These are phyloP conservation scores for Heterotilapia buettikoferi DNA, from an alignment of 2,113 vertebrate genomes.

Conservation along the genomic window DNA sequence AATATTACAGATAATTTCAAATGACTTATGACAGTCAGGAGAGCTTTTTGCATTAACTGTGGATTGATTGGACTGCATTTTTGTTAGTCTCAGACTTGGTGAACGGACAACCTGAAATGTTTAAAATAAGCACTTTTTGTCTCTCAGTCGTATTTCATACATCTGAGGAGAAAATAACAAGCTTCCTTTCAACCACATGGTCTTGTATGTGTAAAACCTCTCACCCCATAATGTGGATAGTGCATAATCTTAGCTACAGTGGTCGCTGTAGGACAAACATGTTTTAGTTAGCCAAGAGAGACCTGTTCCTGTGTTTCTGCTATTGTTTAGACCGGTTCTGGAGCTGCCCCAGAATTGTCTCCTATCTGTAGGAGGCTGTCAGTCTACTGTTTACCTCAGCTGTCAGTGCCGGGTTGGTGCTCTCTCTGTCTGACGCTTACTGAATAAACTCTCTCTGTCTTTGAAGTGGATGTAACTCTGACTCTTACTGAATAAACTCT, in stretches of 20 bases:
- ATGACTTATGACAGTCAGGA: not conserved
- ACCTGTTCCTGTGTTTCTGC: not conserved
- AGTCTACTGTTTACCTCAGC: not conserved
- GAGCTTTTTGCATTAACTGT: not conserved
- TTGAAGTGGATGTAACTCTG: not conserved
- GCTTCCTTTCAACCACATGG: not conserved
- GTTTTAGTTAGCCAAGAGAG: not conserved
- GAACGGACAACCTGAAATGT: not conserved
- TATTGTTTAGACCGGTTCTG: not conserved
- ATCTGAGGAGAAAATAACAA: not conserved
- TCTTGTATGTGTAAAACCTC: not conserved
- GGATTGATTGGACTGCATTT: not conserved
- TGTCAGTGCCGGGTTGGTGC: not conserved
- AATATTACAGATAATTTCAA: not conserved
- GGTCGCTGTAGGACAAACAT: not conserved
- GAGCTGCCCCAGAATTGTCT: not conserved
- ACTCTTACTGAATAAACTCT: not conserved
- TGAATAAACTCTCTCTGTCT: not conserved
- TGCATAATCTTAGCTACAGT: not conserved
- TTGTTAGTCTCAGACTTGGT: not conserved
- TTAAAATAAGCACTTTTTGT: not conserved
- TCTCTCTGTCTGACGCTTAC: not conserved
- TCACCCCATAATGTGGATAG: not conserved
- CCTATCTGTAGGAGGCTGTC: not conserved
- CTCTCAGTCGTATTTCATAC: not conserved